A percentile compares a stretch with the other conserved stretches of the same genome.
Conservation (phyloP, 2,888 invertebrate genomes). For the Augochlorella aurata region DNA sequence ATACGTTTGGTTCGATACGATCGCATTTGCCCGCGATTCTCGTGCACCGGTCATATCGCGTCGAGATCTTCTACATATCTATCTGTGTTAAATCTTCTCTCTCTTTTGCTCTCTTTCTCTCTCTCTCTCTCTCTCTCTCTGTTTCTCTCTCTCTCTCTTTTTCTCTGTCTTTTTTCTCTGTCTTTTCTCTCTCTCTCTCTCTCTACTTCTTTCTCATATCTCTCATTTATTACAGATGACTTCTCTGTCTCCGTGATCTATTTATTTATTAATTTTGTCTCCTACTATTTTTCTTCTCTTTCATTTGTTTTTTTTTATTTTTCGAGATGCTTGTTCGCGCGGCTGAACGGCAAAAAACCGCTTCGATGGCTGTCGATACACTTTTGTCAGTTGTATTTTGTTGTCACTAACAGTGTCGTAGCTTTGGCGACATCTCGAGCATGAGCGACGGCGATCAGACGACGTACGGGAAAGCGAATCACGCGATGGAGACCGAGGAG, state of each 20-base stretch:
- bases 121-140: neutral
- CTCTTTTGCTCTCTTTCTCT: neutral
- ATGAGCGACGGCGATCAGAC: slow-evolving; percentile 81
- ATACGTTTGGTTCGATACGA: slow-evolving; percentile 4
- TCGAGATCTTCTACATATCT: neutral
- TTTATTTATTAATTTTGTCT: slow-evolving; percentile 2
- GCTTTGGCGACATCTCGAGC: slow-evolving; percentile 85
- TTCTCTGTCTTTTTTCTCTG: too few species aligned
- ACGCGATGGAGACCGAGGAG: slow-evolving; percentile 75
- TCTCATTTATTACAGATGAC: neutral
- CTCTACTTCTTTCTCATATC: neutral
- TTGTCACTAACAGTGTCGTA: slow-evolving; percentile 84
- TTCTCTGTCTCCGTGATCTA: neutral
- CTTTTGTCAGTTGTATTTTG: slow-evolving; percentile 74
- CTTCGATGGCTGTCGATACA: slow-evolving; percentile 47
- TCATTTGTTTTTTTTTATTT: neutral
- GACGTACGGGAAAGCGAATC: slow-evolving; percentile 74
- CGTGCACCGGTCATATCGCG: slow-evolving; percentile 1
- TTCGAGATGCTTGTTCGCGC: slow-evolving; percentile 20
- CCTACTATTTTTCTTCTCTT: neutral
- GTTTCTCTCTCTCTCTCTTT: too few species aligned
- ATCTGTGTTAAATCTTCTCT: slow-evolving; percentile 2
- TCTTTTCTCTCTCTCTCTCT: neutral
- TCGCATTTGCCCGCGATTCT: neutral
- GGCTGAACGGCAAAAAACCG: slow-evolving; percentile 18